Percentiles rank a stretch among this genome's conserved stretches.
Conservation (phyloP, 2,113 vertebrate genomes). For the Phylloscopus trochiloides region DNA sequence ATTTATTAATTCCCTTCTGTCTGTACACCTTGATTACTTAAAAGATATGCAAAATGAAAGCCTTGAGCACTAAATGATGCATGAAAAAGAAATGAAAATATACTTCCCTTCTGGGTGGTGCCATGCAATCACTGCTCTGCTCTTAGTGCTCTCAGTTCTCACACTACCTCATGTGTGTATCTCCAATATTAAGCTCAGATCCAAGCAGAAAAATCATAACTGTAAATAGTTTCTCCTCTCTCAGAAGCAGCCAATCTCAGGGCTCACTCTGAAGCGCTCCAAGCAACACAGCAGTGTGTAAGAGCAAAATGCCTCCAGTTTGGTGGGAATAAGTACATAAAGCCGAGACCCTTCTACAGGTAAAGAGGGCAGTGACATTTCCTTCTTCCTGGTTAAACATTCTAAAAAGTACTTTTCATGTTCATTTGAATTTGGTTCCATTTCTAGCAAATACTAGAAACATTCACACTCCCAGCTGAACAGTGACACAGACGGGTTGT, state of each 20-base stretch:
- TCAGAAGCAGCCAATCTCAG: background rate
- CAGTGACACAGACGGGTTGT: background rate
- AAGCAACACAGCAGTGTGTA: background rate
- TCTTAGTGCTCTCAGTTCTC: background rate
- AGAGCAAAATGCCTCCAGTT: background rate
- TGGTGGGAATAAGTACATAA: background rate
- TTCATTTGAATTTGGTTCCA: background rate
- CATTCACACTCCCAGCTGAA: background rate
- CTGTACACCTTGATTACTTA: background rate
- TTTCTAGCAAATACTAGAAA: background rate
- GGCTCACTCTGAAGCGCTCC: background rate
- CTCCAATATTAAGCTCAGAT: background rate
- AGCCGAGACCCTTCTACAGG: background rate
- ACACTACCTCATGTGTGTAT: background rate
- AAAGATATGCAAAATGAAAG: background rate
- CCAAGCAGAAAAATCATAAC: background rate
- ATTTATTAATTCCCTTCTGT: background rate
- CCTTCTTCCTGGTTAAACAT: background rate
- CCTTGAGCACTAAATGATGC: background rate
- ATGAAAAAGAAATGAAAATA: background rate
- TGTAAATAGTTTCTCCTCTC: background rate
- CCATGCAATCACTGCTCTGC: background rate
- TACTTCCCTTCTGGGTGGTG: background rate
- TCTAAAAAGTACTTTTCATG: background rate
- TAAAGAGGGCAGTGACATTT: background rate